Evolutionary conservation across 2,797 vertebrate species (phyloP).

Genomic region (Pygocentrus nattereri): DNA sequence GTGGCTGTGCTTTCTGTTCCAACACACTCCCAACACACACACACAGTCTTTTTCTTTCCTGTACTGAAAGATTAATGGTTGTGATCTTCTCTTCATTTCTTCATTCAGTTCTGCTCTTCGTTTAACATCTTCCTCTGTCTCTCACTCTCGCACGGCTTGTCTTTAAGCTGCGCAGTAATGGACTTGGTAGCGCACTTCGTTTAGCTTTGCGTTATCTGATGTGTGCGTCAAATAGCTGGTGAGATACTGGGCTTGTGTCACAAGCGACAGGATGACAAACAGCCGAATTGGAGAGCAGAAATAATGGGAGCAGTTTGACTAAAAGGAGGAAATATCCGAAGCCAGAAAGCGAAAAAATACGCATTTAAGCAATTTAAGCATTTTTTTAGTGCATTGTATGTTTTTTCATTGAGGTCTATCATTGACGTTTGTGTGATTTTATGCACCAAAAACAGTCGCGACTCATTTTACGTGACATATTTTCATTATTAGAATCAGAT

Average conservation of each 20-base stretch:
- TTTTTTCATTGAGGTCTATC: too few species aligned
- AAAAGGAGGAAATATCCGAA: not conserved
- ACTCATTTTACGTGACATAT: too few species aligned
- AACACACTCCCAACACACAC: not conserved
- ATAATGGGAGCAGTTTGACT: too few species aligned
- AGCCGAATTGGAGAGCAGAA: not conserved
- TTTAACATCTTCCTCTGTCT: not conserved
- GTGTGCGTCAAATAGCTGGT: not conserved
- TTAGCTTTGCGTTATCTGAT: not conserved
- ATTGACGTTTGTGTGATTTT: too few species aligned
- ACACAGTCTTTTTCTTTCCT: too few species aligned
- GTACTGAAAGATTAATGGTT: not conserved
- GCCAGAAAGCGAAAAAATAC: too few species aligned
- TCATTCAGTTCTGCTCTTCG: not conserved
- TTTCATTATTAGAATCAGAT: too few species aligned
- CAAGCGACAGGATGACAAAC: not conserved
- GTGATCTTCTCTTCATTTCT: not conserved
- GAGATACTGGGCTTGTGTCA: not conserved
- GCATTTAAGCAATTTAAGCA: too few species aligned
- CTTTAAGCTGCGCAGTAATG: not conserved
- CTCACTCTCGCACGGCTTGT: not conserved
- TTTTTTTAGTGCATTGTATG: too few species aligned
- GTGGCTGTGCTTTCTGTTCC: too few species aligned
- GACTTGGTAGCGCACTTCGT: conserved; percentile 36
- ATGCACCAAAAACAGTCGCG: too few species aligned